Conservation (phyloP, 2,113 vertebrate genomes). For the Callionymus lyra region DNA sequence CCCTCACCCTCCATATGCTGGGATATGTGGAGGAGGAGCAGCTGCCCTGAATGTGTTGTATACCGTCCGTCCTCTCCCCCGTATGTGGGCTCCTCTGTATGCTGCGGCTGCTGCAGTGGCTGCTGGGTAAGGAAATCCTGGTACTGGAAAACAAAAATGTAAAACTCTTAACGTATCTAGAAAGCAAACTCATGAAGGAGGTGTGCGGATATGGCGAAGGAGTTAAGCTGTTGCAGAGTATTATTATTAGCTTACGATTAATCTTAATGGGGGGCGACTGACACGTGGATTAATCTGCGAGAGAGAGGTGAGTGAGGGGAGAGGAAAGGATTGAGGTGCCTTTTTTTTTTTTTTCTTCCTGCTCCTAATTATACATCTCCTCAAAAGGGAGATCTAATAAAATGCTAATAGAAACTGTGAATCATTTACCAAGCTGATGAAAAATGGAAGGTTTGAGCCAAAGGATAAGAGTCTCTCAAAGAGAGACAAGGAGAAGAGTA, state of each 20-base stretch:
- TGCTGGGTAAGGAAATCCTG: slow-evolving; percentile 90
- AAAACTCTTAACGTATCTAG: neutral
- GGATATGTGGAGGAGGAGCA: slow-evolving; percentile 86
- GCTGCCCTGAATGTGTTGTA: slow-evolving; percentile 92
- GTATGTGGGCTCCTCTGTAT: slow-evolving; percentile 87
- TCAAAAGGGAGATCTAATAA: slow-evolving; percentile 57
- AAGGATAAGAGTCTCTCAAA: slow-evolving; percentile 41
- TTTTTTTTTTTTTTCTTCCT: no score
- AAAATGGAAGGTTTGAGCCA: slow-evolving; percentile 47
- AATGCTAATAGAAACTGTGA: slow-evolving; percentile 59
- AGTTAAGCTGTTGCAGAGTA: slow-evolving; percentile 15
- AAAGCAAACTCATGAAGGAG: neutral
- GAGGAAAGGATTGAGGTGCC: slow-evolving; percentile 9
- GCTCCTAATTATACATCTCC: slow-evolving; percentile 46
- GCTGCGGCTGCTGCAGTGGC: slow-evolving; percentile 76
- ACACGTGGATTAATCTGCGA: slow-evolving; percentile 37
- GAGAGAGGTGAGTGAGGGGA: slow-evolving; percentile 7
- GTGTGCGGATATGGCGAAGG: neutral
- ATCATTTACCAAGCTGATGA: slow-evolving; percentile 64
- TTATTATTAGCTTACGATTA: slow-evolving; percentile 53
- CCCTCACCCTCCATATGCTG: slow-evolving; percentile 90
- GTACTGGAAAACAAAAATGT: slow-evolving; percentile 66
- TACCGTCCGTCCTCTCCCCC: slow-evolving; percentile 86
- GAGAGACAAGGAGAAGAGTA: slow-evolving; percentile 32
- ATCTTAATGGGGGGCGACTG: slow-evolving; percentile 39